These are phyloP conservation scores for Malacoctenus gilli DNA, from an alignment of 2,797 vertebrate species.

Conservation along the genomic window DNA sequence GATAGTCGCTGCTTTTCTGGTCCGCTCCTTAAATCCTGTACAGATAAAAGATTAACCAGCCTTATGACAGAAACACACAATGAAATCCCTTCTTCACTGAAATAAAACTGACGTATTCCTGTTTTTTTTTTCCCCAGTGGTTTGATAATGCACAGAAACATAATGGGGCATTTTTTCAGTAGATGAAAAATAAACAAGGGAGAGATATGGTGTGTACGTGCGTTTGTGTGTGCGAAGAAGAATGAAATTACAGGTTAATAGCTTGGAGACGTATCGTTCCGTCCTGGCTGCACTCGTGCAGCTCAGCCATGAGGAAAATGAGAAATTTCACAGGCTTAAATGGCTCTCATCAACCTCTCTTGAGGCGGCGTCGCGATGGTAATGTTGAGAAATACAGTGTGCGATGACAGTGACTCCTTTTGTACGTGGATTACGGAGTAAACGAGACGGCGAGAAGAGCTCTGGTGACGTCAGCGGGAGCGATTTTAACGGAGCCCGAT, in stretches of 20 bases:
- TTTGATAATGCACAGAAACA: slow-evolving; percentile 19
- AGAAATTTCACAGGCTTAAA: slow-evolving; percentile 80
- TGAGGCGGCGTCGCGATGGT: slow-evolving; percentile 53
- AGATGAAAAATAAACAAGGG: slow-evolving; percentile 62
- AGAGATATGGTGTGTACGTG: too few species aligned
- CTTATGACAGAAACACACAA: slow-evolving; percentile 1
- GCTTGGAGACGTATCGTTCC: slow-evolving; percentile 57
- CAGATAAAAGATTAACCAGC: slow-evolving; percentile 3
- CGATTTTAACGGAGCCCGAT: slow-evolving; percentile 7
- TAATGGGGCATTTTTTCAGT: slow-evolving; percentile 23
- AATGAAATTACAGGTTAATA: slow-evolving; percentile 75
- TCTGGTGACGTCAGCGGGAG: slow-evolving; percentile 2
- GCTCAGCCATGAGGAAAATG: slow-evolving; percentile 77
- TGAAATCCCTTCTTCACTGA: slow-evolving; percentile 17
- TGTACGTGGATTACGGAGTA: slow-evolving; percentile 47
- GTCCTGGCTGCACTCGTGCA: slow-evolving; percentile 58
- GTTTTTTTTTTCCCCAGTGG: slow-evolving; percentile 21
- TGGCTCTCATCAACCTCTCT: slow-evolving; percentile 71
- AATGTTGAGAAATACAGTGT: slow-evolving; percentile 65
- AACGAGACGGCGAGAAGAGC: slow-evolving; percentile 17
- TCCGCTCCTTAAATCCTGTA: slow-evolving; percentile 7
- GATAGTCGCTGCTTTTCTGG: background rate
- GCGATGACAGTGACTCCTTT: slow-evolving; percentile 31
- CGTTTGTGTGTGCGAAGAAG: slow-evolving; percentile 51
- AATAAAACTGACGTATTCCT: slow-evolving; percentile 26